A percentile compares a stretch with the other conserved stretches of the same genome.
Evolutionary conservation across 2,113 vertebrate genomes (phyloP).

Genomic region (Mastomys natalensis): DNA sequence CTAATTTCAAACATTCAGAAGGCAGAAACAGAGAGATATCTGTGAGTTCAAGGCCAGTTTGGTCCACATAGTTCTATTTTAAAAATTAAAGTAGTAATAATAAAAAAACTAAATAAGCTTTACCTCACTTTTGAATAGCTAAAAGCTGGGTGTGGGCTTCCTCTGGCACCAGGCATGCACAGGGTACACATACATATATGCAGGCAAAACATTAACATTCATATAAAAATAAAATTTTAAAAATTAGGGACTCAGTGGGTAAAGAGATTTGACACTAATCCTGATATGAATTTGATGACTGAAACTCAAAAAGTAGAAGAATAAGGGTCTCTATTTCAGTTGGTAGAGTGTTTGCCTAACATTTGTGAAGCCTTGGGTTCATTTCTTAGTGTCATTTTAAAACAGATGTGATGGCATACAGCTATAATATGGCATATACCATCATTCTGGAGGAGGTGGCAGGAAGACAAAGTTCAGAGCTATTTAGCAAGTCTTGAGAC

Average conservation of each 20-base stretch:
- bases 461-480: not conserved
- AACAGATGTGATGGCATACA: not conserved
- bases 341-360: not conserved
- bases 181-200: not conserved
- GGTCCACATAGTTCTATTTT: not conserved
- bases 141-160: not conserved
- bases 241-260: not conserved
- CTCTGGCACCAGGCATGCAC: not conserved
- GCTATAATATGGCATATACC: not conserved
- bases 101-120: not conserved
- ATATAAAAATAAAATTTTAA: not conserved
- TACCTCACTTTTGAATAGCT: not conserved
- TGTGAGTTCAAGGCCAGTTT: not conserved
- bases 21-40: not conserved
- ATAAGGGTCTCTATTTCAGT: not conserved
- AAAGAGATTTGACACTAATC: not conserved
- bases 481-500: not conserved
- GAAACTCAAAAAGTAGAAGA: not conserved
- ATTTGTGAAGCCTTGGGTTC: not conserved
- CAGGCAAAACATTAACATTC: not conserved
- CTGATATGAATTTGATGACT: not conserved
- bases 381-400: not conserved
- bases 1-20: not conserved
- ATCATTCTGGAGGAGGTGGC: not conserved
- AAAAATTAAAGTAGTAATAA: not conserved